phyloP scores from a whole-genome alignment of 2,888 invertebrate species.

The Dolichomitus sp. region DNA sequence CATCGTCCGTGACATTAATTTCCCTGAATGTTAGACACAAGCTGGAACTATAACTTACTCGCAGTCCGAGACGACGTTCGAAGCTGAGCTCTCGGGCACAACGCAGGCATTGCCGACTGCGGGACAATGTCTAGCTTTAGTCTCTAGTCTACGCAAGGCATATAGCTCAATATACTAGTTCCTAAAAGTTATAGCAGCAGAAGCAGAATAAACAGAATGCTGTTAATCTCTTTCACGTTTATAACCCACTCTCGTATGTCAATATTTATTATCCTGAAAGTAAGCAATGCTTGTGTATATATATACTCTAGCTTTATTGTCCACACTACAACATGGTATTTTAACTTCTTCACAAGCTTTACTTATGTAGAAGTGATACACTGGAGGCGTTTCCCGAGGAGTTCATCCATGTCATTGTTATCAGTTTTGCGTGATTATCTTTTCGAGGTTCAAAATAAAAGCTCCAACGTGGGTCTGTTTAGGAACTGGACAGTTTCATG shows the following conservation, averaged over 20 bases:
- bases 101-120: conserved; percentile 2
- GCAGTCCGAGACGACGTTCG: conserved; percentile 32
- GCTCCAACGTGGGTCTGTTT: background rate
- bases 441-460: background rate
- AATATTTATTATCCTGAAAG: conserved; percentile 45
- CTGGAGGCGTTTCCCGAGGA: background rate
- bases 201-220: conserved; percentile 23
- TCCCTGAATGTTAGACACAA: conserved; percentile 38
- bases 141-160: conserved; percentile 13
- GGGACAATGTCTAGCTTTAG: background rate
- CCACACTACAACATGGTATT: background rate
- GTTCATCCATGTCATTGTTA: background rate
- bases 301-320: background rate
- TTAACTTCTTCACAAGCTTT: background rate
- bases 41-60: conserved; percentile 38
- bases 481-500: background rate
- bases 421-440: background rate
- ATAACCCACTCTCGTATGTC: conserved; percentile 38
- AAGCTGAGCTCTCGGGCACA: conserved; percentile 8
- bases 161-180: conserved; percentile 23
- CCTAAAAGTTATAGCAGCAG: conserved; percentile 30
- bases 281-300: background rate
- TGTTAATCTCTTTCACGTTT: conserved; percentile 50
- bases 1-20: conserved; percentile 48
- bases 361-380: background rate